phyloP scores from a whole-genome alignment of 2,797 vertebrate species.

The Synaphobranchus kaupii region DNA sequence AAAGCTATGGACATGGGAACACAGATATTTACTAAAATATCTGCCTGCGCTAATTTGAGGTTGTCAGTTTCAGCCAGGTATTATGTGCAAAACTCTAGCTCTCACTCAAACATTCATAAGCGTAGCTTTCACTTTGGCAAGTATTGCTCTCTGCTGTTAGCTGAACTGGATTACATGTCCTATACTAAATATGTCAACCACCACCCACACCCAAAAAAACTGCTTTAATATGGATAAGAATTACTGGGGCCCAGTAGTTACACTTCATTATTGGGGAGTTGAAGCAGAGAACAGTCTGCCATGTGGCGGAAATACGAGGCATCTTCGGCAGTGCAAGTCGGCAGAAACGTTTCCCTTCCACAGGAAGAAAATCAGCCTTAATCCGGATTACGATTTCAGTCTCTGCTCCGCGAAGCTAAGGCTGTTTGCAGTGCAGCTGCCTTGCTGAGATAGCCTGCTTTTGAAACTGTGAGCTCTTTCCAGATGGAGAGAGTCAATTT shows the following conservation, averaged over 20 bases:
- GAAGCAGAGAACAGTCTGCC: neutral
- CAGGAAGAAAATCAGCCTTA: neutral
- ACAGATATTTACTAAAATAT: neutral
- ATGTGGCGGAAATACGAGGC: neutral
- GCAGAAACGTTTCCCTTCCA: constrained; percentile 19
- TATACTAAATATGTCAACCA: neutral
- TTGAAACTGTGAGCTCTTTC: neutral
- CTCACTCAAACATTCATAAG: neutral
- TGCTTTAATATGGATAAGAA: neutral
- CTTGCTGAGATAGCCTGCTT: constrained; percentile 21
- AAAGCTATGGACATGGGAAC: neutral
- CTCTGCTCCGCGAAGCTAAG: constrained; percentile 10
- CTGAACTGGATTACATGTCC: neutral
- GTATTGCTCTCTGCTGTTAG: neutral
- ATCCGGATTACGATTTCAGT: constrained; percentile 29
- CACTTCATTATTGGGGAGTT: neutral
- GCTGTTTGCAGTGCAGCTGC: constrained; percentile 1
- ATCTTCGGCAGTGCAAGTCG: neutral
- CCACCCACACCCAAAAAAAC: neutral
- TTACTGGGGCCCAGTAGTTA: neutral
- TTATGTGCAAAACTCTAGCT: neutral
- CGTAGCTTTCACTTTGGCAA: neutral
- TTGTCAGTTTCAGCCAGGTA: neutral
- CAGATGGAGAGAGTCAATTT: constrained; percentile 9
- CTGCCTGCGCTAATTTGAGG: neutral